Evolutionary conservation across 2,888 invertebrate species (phyloP).

Genomic region (Drosophila paramelanica): DNA sequence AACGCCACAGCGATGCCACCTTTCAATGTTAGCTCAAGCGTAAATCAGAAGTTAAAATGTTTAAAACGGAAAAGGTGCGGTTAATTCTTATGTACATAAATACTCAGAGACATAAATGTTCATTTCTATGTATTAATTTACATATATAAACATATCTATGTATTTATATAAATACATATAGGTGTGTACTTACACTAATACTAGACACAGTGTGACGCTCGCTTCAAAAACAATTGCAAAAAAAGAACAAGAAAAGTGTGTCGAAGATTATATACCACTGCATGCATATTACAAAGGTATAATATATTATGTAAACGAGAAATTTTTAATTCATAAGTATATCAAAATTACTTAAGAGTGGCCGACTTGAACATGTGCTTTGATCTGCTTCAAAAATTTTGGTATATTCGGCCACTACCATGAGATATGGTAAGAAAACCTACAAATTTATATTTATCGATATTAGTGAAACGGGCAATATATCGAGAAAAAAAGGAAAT

Average conservation of each 20-base stretch:
- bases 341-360: too few relatives aligned
- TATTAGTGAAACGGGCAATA: too few relatives aligned
- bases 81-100: slow-evolving; percentile 32
- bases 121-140: neutral
- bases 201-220: neutral
- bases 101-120: neutral
- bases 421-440: too few relatives aligned
- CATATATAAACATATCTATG: neutral
- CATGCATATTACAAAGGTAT: too few relatives aligned
- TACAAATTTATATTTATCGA: too few relatives aligned
- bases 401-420: too few relatives aligned
- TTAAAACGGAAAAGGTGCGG: slow-evolving; percentile 72
- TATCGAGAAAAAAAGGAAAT: too few relatives aligned
- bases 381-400: too few relatives aligned
- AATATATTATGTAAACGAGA: too few relatives aligned
- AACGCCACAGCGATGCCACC: slow-evolving; percentile 1
- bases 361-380: too few relatives aligned
- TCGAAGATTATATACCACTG: neutral
- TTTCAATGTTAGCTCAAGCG: slow-evolving; percentile 52
- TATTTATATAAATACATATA: neutral
- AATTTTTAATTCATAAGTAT: too few relatives aligned
- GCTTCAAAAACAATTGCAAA: neutral
- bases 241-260: neutral
- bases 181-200: neutral
- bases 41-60: slow-evolving; percentile 60